Evolutionary conservation across 1,140 invertebrate species (phyloP), one percentile per base, ranked within the genome.

Genomic region (Drosophila auraria): DNA sequence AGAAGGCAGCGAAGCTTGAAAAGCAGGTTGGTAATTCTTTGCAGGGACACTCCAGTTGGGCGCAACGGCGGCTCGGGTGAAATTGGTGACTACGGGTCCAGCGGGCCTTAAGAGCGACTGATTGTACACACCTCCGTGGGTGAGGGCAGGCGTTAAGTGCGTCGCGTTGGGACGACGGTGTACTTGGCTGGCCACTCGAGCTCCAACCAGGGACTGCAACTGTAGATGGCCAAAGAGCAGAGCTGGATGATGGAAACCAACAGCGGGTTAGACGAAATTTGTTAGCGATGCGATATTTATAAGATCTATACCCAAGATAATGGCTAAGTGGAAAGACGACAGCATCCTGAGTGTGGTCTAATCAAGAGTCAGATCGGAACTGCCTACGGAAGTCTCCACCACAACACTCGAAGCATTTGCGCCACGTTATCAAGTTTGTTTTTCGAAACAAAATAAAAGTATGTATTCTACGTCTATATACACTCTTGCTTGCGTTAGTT

Each of bases 251-350:
- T n/a, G n/a, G 20, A 42, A 66, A 9, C 25, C 38, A 47, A 23
- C 1, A 5, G 3, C 7, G 30, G 27, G 17, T 33, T 47, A 66
- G 36, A 42, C 15, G 2, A 57, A 25, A n/a, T 11, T 40, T 1
- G 17, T 8, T 20, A 5, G 2, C 12, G 0, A 15, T 15, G 7
- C 17, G 38, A 56, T 38, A 44, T 44, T 51, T 53, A 20, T 25
- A 7, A 57, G 40, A n/a, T 23, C 8, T 59, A 17, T 77, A 87
- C 83, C 83, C 58, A 80, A 50, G 44, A 54, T 78, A 44, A 66
- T 36, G 33, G 58, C 49, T 38, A 80, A 44, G 42, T 80, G 68
- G 78, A 77, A 70, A 54, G 64, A 45, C 17, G 68, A 72, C 14
- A 70, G 14, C 80, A 87, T 87, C 23, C 51, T 69, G 15, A 36